Percentiles rank a stretch among this genome's conserved stretches.
Evolutionary conservation across 2,113 vertebrate genomes (phyloP).

Genomic region (Rhabdornis inornatus): DNA sequence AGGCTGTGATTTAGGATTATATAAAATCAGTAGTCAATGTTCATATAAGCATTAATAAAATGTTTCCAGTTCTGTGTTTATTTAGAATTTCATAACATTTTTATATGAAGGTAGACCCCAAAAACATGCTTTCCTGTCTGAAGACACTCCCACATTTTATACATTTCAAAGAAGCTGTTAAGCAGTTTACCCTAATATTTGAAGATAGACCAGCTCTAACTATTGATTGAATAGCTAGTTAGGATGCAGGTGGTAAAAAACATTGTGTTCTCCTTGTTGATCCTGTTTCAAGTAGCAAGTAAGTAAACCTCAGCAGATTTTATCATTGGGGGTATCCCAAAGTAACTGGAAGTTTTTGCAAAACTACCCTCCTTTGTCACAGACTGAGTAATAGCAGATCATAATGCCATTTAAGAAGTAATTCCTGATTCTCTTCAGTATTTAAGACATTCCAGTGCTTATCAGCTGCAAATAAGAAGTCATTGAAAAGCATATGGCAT

Average conservation of each 20-base stretch:
- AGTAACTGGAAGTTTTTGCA: not conserved
- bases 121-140: not conserved
- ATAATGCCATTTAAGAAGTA: not conserved
- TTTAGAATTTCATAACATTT: not conserved
- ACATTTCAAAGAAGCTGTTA: not conserved
- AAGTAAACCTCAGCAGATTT: not conserved
- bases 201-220: not conserved
- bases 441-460: not conserved
- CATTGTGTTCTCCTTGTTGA: not conserved
- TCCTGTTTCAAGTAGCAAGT: not conserved
- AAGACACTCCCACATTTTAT: not conserved
- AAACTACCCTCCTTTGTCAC: not conserved
- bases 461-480: not conserved
- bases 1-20: not conserved
- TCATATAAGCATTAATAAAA: not conserved
- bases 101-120: not conserved
- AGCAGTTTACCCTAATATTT: not conserved
- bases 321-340: not conserved
- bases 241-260: not conserved
- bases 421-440: not conserved
- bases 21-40: not conserved
- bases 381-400: not conserved
- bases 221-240: not conserved
- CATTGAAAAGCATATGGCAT: not conserved
- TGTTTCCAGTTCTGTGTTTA: not conserved